Evolutionary conservation across 2,888 invertebrate genomes (phyloP).

Genomic region (Capitulum mitella): DNA sequence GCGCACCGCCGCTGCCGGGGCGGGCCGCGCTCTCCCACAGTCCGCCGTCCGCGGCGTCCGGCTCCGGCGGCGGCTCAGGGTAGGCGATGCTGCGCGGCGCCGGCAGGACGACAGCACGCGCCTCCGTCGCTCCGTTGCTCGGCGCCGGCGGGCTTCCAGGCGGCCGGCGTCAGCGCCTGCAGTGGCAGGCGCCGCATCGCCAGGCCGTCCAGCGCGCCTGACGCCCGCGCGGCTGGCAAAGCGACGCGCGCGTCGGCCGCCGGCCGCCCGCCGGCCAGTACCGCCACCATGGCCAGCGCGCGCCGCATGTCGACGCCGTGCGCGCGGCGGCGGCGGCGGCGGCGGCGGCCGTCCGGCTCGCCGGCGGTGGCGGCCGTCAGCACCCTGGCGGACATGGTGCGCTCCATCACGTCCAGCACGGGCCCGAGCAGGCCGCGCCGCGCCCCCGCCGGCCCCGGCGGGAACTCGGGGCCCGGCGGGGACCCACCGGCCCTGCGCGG

Average conservation of each 20-base stretch:
- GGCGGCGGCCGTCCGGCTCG: neutral
- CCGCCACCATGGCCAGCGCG: neutral
- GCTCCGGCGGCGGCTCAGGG: neutral
- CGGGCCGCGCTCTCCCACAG: neutral
- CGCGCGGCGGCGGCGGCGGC: neutral
- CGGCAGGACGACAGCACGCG: neutral
- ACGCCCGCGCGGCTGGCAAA: neutral
- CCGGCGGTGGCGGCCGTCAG: neutral
- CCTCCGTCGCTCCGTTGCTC: no score
- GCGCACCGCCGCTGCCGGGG: neutral
- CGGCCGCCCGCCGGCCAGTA: neutral
- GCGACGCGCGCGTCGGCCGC: no score
- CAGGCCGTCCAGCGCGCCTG: neutral
- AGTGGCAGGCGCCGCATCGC: neutral
- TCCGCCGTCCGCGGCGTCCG: neutral
- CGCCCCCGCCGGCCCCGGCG: neutral
- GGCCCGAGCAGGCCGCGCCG: neutral
- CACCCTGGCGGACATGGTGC: neutral
- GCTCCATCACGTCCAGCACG: constrained; percentile 7
- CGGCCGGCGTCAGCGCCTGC: neutral
- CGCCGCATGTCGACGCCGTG: neutral
- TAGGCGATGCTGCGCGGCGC: neutral
- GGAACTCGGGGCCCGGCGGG: neutral
- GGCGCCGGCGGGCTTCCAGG: neutral
- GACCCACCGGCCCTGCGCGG: no score